phyloP scores from a whole-genome alignment of 2,797 vertebrate species.

The Galagoides demidoff region DNA sequence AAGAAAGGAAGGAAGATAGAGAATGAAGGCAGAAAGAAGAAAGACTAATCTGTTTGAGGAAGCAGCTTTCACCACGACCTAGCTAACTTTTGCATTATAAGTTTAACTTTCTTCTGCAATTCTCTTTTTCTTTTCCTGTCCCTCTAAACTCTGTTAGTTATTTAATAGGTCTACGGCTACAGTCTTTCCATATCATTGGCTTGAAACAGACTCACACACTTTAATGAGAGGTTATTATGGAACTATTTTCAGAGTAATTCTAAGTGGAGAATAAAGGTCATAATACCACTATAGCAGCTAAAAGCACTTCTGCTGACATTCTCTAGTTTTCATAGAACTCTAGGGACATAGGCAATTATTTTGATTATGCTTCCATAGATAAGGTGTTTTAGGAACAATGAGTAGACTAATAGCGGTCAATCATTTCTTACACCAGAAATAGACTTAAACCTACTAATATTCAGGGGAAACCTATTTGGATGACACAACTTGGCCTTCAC shows the following conservation, averaged over 20 bases:
- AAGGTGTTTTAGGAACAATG: conserved; percentile 54
- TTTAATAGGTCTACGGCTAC: conserved; percentile 45
- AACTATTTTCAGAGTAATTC: conserved; percentile 75
- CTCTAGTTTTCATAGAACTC: conserved; percentile 73
- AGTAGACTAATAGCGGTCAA: conserved; percentile 49
- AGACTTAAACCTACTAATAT: conserved; percentile 24
- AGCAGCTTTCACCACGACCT: background rate
- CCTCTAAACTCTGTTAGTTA: conserved; percentile 44
- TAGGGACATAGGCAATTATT: conserved; percentile 69
- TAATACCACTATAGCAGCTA: conserved; percentile 58
- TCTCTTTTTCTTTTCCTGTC: conserved; percentile 18
- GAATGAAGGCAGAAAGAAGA: background rate
- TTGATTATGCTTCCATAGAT: conserved; percentile 69
- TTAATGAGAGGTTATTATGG: conserved; percentile 68
- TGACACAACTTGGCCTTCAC: conserved; percentile 13
- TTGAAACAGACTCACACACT: conserved; percentile 62
- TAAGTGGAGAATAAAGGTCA: conserved; percentile 78
- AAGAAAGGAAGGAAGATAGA: background rate
- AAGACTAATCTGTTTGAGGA: background rate
- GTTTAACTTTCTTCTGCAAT: conserved; percentile 12
- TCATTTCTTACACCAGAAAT: conserved; percentile 52
- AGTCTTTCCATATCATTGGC: conserved; percentile 53
- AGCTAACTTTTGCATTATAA: conserved; percentile 43
- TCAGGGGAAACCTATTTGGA: conserved; percentile 11
- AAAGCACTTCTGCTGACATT: conserved; percentile 76